These are phyloP conservation scores for Solenopsis fugax DNA, from an alignment of 1,140 invertebrate genomes.

Conservation along the genomic window DNA sequence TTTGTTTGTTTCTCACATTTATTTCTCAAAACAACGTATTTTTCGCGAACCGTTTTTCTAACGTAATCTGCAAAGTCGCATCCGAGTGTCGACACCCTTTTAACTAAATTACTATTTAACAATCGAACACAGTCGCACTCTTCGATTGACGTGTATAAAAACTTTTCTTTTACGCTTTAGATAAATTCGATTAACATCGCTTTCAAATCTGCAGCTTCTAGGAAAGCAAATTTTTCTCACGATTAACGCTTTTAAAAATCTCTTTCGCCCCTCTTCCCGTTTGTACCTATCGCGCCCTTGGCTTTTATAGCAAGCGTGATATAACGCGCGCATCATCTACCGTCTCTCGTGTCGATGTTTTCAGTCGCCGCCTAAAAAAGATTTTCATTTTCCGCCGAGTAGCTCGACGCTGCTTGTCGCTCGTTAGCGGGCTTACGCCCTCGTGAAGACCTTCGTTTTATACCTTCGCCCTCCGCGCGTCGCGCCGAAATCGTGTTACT, in stretches of 20 bases:
- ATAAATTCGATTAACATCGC: constrained; percentile 1
- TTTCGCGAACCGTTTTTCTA: not conserved
- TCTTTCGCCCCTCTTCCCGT: not conserved
- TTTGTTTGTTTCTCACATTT: not conserved
- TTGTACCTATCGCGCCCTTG: not conserved
- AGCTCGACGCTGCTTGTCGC: constrained; percentile 50
- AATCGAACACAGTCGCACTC: not conserved
- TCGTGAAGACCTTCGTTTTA: constrained; percentile 48
- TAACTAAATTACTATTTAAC: constrained; percentile 31
- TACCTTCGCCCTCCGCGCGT: constrained; percentile 1
- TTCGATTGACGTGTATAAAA: not conserved
- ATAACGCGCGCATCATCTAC: constrained; percentile 20
- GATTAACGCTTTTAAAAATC: constrained; percentile 14
- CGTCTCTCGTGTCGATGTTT: not conserved
- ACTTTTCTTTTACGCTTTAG: not conserved
- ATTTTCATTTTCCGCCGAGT: constrained; percentile 58
- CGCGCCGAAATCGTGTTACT: constrained; percentile 47
- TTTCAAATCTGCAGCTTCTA: not conserved
- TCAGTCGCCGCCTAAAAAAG: constrained; percentile 36
- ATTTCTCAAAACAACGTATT: not conserved
- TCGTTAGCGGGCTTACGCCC: constrained; percentile 50
- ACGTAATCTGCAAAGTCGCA: not conserved
- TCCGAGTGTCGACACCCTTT: not conserved
- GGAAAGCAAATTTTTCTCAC: not conserved
- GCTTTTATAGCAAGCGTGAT: constrained; percentile 7